These are phyloP conservation scores for Glomeris marginata DNA, from an alignment of 2,888 invertebrate species.

Conservation along the genomic window DNA sequence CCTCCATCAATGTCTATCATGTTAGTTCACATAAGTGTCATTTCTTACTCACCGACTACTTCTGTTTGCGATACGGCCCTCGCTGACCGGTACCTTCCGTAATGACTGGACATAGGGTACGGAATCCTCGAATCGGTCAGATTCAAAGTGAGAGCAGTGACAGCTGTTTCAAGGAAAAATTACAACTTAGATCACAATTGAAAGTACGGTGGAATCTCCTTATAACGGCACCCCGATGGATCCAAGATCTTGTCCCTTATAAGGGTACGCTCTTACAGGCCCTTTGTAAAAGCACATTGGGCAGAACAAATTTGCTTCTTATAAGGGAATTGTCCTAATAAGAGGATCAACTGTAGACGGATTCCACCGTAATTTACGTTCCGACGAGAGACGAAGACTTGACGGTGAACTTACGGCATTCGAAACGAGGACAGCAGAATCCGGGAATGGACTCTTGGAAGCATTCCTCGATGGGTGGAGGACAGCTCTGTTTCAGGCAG, in stretches of 20 bases:
- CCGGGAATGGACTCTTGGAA: slow-evolving; percentile 83
- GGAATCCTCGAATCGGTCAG: slow-evolving; percentile 20
- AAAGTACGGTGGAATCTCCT: too few species aligned
- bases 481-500: slow-evolving; percentile 86
- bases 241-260: too few species aligned
- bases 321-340: not conserved
- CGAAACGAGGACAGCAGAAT: slow-evolving; percentile 88
- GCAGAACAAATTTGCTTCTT: too few species aligned
- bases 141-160: slow-evolving; percentile 43
- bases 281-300: too few species aligned
- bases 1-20: too few species aligned
- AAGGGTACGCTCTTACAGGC: too few species aligned
- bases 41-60: slow-evolving; percentile 12
- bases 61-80: slow-evolving; percentile 7
- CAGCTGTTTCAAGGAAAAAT: slow-evolving; percentile 5
- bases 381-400: not conserved
- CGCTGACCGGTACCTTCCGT: slow-evolving; percentile 10
- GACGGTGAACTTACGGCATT: slow-evolving; percentile 44
- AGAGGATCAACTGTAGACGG: not conserved
- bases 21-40: too few species aligned
- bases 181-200: too few species aligned
- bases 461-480: slow-evolving; percentile 81
- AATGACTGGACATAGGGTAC: slow-evolving; percentile 15
- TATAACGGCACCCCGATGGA: too few species aligned
- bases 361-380: too few species aligned